These are phyloP conservation scores for Psylliodes chrysocephalus DNA, from an alignment of 2,888 invertebrate species.

Conservation along the genomic window DNA sequence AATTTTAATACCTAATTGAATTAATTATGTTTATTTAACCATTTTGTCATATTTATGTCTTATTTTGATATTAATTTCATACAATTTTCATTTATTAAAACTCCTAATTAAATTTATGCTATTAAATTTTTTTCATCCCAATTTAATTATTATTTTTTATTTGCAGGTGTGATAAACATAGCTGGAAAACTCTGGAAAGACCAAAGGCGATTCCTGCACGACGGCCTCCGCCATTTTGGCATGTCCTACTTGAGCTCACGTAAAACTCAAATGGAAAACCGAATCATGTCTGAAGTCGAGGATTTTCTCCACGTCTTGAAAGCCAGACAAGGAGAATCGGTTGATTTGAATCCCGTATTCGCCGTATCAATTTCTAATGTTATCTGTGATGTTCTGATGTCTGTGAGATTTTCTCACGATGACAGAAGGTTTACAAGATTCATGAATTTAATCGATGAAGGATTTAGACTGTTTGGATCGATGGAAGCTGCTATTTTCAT, in stretches of 20 bases:
- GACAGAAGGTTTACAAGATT: conserved; percentile 82
- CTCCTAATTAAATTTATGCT: too few relatives aligned
- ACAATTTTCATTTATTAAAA: too few relatives aligned
- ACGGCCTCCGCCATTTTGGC: conserved; percentile 85
- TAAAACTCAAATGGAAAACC: conserved; percentile 83
- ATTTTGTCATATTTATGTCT: too few relatives aligned
- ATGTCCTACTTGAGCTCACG: conserved; percentile 87
- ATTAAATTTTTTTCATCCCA: too few relatives aligned
- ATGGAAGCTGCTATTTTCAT: conserved; percentile 86
- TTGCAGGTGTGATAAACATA: conserved; percentile 87
- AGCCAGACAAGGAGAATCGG: conserved; percentile 73
- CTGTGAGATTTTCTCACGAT: conserved; percentile 82
- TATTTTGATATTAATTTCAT: too few relatives aligned
- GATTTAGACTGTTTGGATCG: conserved; percentile 87
- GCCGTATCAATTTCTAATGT: conserved; percentile 89
- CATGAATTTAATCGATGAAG: conserved; percentile 89
- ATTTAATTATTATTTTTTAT: conserved; percentile 20
- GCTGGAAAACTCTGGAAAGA: conserved; percentile 91
- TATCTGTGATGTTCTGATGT: conserved; percentile 91
- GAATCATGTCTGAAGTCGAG: conserved; percentile 86
- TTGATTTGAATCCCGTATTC: conserved; percentile 79
- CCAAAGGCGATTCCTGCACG: conserved; percentile 87
- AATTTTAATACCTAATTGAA: too few relatives aligned
- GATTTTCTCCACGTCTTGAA: conserved; percentile 76
- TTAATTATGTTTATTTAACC: too few relatives aligned